Evolutionary conservation across 2,888 invertebrate genomes (phyloP), one percentile per base, ranked within the genome.

Genomic region (Isoperla grammatica): DNA sequence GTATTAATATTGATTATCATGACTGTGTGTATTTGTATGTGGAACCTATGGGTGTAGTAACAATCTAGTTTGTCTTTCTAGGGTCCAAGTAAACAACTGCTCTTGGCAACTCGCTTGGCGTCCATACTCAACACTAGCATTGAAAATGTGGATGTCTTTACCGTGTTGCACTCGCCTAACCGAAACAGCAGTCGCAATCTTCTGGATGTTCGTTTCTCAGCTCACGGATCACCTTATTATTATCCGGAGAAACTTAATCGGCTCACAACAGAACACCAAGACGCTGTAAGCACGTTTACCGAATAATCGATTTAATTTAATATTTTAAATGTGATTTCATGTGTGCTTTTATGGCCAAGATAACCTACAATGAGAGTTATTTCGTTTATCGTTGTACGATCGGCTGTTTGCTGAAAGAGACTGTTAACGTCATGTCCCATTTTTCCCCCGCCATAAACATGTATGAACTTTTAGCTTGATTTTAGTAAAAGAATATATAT

Each of bases 161-260:
- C 96, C 0, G 90, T 97, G 1, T 81, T 93, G 29, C 82, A 82
- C 66, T 85, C 87, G 13, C 81, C 81, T 1, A 75, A 76, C 42
- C 78, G 78, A 61, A 70, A 73, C 11, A 68, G 71, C 67, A 61
- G 64, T 2, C 57, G 55, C 1, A 79, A 81, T 1, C 80, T 85
- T 9, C 75, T 93, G 62, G 96, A 97, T 70, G 88, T 97, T 0
- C 79, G 95, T 65, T 97, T 89, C 72, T 89, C 95, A 0, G 96
- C 92, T 0, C 95, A 95, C 71, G 94, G 94, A 0, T 95, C 95
- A 0, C 95, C 96, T 0, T 95, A 95, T 73, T 95, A 94, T 72
- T 84, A 87, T 0, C 82, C 95, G 0, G 92, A 92, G 73, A 90
- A 87, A 70, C 78, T 97, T 8, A 92, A 98, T 69, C 90, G 91